Base-by-base conservation (phyloP, 2,888 invertebrate genomes). In the Neoscelio sp. region DNA sequence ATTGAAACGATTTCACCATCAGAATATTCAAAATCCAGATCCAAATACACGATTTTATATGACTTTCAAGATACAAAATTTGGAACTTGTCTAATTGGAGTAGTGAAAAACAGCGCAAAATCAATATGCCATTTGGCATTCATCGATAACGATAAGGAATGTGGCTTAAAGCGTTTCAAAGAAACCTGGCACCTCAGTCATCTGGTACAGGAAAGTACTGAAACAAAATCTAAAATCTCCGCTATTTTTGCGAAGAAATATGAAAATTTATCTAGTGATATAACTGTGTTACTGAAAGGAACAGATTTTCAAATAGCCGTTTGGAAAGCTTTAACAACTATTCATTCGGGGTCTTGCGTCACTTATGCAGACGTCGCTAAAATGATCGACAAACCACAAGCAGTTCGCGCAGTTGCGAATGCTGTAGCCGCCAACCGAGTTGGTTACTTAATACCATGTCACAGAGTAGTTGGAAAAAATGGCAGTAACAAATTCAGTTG, bases 281-380 rank as follows among this genome's bases (percentile, higher is more conserved):
- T 83, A 4, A 18, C 13, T 0, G 74, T 88, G 1, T 40, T 88
- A 1, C 20, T 87, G 13, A 85, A 85, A 58, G 89, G 89, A 6
- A 88, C 89, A 2, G 85, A 87, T 1, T 89, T 89, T 54, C 88
- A 89, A 81, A 77, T 85, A 4, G 58, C 82, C 54, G 87, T 89
- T 1, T 89, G 89, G 89, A 74, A 82, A 38, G 80, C 83, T 1
- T 40, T 89, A 20, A 70, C 80, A 7, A 18, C 54, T 5, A 85
- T 89, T 33, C 84, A 87, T 0, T 40, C 12, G 4, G 88, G 87
- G 3, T 76, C 77, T 10, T 73, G 82, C 1, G 42, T 50, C 1
- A 87, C 85, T 10, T 89, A 89, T 23, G 81, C 82, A 40, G 18
- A 87, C 23, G 38, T 89, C 2, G 89, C 89, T 2, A 23, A 77